Base-by-base conservation (phyloP, 2,797 vertebrate species). In the Microctenopoma steveboyesi region DNA sequence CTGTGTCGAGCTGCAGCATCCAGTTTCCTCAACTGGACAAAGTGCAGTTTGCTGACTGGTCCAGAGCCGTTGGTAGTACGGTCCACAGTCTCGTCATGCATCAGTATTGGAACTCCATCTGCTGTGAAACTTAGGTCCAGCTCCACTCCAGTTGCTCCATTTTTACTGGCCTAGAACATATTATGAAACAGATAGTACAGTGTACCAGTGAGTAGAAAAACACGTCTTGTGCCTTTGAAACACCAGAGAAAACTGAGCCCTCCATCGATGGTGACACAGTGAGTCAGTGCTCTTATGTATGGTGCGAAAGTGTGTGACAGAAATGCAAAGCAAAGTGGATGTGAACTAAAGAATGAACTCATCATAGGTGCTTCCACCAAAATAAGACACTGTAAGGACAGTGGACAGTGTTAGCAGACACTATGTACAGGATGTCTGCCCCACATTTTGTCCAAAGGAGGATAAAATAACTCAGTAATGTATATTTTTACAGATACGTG, bases 41-140 rank as follows among this genome's bases (percentile, higher is more conserved):
- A 95, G 1, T 91, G 94, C 85, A 97, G 68, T 59, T 94, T 93
- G 89, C 46, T 69, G 33, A 98, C 46, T 1, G 86, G 92, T 48
- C 97, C 97, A 4, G 93, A 93, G 16, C 96, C 96, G 18, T 98
- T 95, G 2, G 96, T 98, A 80, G 93, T 98, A 65, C 97, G 95
- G 25, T 98, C 96, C 0, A 98, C 94, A 0, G 95, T 97, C 18
- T 94, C 94, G n/a, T 98, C 97, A 0, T 97, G 96, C 96, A 98
- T 97, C 56, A 98, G 89, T 40, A 98, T 87, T 11, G 97, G 92
- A 52, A 97, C 81, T 1, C 96, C 95, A 0, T 98, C 96, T 0
- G 94, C 93, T 0, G 96, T 96, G 72, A 98, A 97, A 69, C 95
- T 95, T 78, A 98, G 59, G 83, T 98, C 97, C 89, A 98, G 57